Conservation (phyloP, 2,797 vertebrate species). For the Acipenser ruthenus region DNA sequence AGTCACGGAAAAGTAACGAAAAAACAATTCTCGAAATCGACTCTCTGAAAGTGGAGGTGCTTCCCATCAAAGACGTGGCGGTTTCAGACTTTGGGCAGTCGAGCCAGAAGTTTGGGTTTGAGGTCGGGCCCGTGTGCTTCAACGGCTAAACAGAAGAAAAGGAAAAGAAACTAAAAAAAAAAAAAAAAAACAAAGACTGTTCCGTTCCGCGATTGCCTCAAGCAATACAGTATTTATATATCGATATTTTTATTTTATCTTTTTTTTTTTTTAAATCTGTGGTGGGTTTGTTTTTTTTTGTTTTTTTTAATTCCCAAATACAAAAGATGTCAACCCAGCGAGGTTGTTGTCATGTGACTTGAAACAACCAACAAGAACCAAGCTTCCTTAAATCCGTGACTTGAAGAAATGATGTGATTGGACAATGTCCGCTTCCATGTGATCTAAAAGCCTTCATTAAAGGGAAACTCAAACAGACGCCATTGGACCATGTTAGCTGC, state of each 20-base stretch:
- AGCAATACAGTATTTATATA: conserved; percentile 52
- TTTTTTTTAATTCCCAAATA: background rate
- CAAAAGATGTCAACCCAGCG: background rate
- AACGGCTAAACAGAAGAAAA: conserved; percentile 55
- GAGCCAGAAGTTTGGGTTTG: conserved; percentile 87
- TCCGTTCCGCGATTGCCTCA: conserved; percentile 26
- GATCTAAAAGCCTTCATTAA: conserved; percentile 45
- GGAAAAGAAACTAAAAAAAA: conserved; percentile 16
- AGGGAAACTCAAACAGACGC: conserved; percentile 40
- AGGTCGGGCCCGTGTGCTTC: conserved; percentile 84
- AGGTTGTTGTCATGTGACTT: conserved; percentile 32
- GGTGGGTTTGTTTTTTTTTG: conserved; percentile 45
- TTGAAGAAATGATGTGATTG: conserved; percentile 26
- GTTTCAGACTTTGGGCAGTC: conserved; percentile 70
- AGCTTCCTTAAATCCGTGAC: conserved; percentile 32
- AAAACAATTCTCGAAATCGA: conserved; percentile 70
- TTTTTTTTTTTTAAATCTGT: conserved; percentile 28
- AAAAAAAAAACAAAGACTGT: conserved; percentile 34
- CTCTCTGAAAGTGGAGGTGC: conserved; percentile 65
- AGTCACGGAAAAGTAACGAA: conserved; percentile 71
- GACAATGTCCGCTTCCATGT: conserved; percentile 26
- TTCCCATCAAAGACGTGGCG: conserved; percentile 75
- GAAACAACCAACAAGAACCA: conserved; percentile 29
- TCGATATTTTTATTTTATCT: conserved; percentile 15
- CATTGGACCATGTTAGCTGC: too few species aligned